phyloP scores from a whole-genome alignment of 1,140 invertebrate species.

The Magallana angulata region DNA sequence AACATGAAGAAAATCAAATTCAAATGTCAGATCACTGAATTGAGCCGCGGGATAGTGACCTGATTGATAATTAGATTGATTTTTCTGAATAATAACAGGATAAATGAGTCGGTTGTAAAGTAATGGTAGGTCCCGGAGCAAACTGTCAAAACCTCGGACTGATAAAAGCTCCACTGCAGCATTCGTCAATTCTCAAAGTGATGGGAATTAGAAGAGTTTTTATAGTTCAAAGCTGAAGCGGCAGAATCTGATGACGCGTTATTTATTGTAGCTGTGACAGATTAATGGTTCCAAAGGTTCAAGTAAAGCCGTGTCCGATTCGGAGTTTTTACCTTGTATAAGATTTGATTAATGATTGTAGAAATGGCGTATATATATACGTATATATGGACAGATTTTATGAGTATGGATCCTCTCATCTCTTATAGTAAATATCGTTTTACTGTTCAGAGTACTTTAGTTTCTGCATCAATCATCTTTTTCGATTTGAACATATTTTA shows the following conservation, averaged over 20 bases:
- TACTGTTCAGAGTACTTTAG: too few relatives aligned
- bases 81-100: not conserved
- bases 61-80: constrained; percentile 16
- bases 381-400: too few relatives aligned
- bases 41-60: constrained; percentile 4
- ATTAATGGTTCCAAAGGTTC: not conserved
- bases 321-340: not conserved
- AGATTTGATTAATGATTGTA: too few relatives aligned
- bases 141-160: not conserved
- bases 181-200: constrained; percentile 27
- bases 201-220: constrained; percentile 25
- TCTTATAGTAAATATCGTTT: too few relatives aligned
- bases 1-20: constrained; percentile 16
- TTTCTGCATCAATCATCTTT: too few relatives aligned
- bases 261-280: not conserved
- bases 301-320: not conserved
- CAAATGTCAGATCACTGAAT: constrained; percentile 20
- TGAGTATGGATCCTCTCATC: too few relatives aligned
- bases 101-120: constrained; percentile 13
- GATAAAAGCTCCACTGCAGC: not conserved
- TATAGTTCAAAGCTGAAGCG: constrained; percentile 22
- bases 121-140: not conserved
- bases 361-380: too few relatives aligned
- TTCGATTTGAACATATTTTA: too few relatives aligned
- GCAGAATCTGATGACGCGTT: not conserved